Base-by-base conservation (phyloP, 2,888 invertebrate species). In the Himalopsyche tibetana region DNA sequence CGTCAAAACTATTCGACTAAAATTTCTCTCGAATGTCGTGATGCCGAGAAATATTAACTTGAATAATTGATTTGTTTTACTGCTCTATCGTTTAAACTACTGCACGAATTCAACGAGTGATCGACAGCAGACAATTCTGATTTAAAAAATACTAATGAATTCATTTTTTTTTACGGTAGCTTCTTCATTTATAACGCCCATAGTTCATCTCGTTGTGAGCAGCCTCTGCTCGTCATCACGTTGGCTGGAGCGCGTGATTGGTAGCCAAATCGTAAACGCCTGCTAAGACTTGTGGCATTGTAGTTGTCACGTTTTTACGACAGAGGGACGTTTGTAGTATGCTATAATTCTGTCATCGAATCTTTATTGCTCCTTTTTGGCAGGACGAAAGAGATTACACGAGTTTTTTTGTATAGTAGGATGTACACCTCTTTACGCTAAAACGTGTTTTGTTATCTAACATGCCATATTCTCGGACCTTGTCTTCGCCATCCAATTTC, bases 251-350 rank as follows among this genome's bases (percentile, higher is more conserved):
- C 63, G 63, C 63, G 63, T 63, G 63, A 19, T 63, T 12, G 63
- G 19, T 15, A 19, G 19, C 63, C 19, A 63, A 63, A 63, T 63
- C 63, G 63, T 63, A 63, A 63, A 63, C 63, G 4, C 63, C 63
- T n/a, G n/a, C n/a, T 63, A 63, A 63, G 56, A 19, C 56, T 19
- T 28, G 4, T 19, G 19, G 19, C 63, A 63, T 19, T 63, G 63
- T 15, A 63, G 63, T 19, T 63, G 63, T 63, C 63, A 63, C 63
- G 63, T 63, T 63, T 63, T 63, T 63, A 63, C 28, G 63, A 63
- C 19, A n/a, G 9, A 28, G 8, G 63, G 63, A 63, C 63, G 28
- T 63, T n/a, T 63, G 6, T 28, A 19, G 63, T 28, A 4, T 2
- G 63, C 63, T 19, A 4, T 63, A 63, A 63, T 28, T 63, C 19